Evolutionary conservation across 2,113 vertebrate genomes (phyloP).

Genomic region (Galbula dea): DNA sequence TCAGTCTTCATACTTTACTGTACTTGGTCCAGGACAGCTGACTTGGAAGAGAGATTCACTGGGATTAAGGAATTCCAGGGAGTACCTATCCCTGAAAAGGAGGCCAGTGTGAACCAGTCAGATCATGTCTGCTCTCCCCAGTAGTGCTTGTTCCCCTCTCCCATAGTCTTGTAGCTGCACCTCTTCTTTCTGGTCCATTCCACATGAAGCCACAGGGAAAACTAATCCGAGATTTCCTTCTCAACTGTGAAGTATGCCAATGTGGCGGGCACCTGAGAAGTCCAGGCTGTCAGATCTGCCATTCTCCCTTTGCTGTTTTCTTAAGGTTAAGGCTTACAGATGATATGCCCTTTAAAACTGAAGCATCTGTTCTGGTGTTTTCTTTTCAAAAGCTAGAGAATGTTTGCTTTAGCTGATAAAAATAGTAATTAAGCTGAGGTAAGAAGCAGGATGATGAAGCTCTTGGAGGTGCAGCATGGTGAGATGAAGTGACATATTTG

Average conservation of each 20-base stretch:
- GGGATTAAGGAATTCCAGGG: background rate
- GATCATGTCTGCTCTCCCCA: background rate
- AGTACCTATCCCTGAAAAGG: background rate
- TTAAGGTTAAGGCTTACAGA: background rate
- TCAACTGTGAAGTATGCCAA: background rate
- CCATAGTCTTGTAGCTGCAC: background rate
- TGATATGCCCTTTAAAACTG: background rate
- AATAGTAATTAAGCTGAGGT: background rate
- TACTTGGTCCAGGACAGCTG: background rate
- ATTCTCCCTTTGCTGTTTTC: background rate
- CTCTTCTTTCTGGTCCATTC: background rate
- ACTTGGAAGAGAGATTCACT: background rate
- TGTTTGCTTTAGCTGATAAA: slow-evolving; percentile 28
- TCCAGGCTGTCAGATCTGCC: background rate
- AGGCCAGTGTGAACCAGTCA: background rate
- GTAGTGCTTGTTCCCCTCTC: background rate
- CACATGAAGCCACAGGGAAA: background rate
- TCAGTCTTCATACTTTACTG: background rate
- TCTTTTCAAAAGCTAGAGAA: background rate
- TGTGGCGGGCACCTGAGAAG: background rate
- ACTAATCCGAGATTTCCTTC: background rate
- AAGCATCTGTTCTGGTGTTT: background rate
- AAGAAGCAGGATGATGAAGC: background rate
- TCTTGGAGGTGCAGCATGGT: background rate
- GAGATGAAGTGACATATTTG: background rate